Conservation (phyloP, 2,888 invertebrate genomes). For the Vesta saturnalis region DNA sequence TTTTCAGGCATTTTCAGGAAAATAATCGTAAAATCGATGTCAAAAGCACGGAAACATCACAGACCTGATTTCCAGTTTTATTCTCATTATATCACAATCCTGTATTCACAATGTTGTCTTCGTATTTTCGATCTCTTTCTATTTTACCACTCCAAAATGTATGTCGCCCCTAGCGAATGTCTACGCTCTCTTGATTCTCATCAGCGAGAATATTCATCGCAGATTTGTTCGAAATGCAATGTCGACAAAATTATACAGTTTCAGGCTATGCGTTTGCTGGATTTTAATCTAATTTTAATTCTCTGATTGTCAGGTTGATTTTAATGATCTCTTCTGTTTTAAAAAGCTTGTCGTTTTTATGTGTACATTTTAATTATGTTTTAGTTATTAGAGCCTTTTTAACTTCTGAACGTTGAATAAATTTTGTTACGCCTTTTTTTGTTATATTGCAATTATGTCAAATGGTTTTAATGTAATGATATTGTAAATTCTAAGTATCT, state of each 20-base stretch:
- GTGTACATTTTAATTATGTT: too few species aligned
- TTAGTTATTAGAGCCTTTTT: too few species aligned
- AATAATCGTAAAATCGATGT: constrained; percentile 42
- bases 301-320: constrained; percentile 41
- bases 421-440: too few species aligned
- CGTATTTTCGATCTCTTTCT: constrained; percentile 26
- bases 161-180: constrained; percentile 30
- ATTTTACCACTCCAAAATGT: constrained; percentile 22
- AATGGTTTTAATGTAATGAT: too few species aligned
- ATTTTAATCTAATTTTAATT: constrained; percentile 41
- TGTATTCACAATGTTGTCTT: constrained; percentile 24
- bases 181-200: constrained; percentile 39
- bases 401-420: too few species aligned
- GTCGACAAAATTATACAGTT: constrained; percentile 44
- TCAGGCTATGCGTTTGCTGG: constrained; percentile 37
- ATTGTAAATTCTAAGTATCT: too few species aligned
- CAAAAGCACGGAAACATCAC: constrained; percentile 40
- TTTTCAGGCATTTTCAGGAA: constrained; percentile 27
- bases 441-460: too few species aligned
- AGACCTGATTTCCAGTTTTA: constrained; percentile 43
- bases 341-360: constrained; percentile 1
- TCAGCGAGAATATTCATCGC: constrained; percentile 41
- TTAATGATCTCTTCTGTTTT: constrained; percentile 41
- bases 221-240: constrained; percentile 42
- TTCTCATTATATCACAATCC: constrained; percentile 39